Conservation (phyloP, 2,888 invertebrate genomes). For the Fragum fragum region DNA sequence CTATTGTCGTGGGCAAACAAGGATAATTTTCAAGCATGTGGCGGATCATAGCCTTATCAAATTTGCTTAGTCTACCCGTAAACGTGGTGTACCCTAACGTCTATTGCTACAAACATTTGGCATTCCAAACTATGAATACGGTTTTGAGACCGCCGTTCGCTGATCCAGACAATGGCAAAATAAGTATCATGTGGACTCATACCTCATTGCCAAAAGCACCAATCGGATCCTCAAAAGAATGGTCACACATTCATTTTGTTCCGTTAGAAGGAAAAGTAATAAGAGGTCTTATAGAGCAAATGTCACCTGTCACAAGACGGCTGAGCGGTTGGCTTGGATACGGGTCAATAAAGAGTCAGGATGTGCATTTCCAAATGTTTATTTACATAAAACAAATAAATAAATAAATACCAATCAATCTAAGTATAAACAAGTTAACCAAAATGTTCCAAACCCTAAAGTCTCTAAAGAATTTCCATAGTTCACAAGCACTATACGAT, state of each 20-base stretch:
- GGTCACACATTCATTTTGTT: background rate
- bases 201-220: background rate
- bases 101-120: constrained; percentile 27
- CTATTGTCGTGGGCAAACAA: constrained; percentile 24
- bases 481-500: too few relatives aligned
- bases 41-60: constrained; percentile 37
- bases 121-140: constrained; percentile 11
- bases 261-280: background rate
- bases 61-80: constrained; percentile 31
- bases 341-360: too few relatives aligned
- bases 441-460: too few relatives aligned
- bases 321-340: too few relatives aligned
- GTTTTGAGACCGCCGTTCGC: background rate
- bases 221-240: background rate
- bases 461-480: too few relatives aligned
- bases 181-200: background rate
- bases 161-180: background rate
- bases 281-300: too few relatives aligned
- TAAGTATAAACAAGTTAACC: too few relatives aligned
- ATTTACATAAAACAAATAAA: too few relatives aligned
- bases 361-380: too few relatives aligned
- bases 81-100: constrained; percentile 32
- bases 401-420: too few relatives aligned
- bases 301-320: too few relatives aligned
- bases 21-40: constrained; percentile 32